Evolutionary conservation across 2,888 invertebrate genomes (phyloP).

Genomic region (Caenorhabditis sp.): DNA sequence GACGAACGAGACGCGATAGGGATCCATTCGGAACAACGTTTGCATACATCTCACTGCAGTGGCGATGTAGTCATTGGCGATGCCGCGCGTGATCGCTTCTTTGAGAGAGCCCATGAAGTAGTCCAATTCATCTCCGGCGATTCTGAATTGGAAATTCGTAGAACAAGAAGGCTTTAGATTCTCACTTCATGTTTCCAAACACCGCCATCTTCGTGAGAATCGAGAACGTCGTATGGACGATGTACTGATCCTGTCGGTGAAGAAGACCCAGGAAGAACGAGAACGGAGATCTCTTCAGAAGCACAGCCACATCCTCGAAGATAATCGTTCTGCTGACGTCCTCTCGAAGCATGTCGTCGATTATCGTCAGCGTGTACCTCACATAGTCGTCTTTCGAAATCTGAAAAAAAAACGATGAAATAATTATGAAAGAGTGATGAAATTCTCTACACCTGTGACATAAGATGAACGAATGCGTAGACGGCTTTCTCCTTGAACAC

Average conservation of each 20-base stretch:
- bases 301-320: constrained; percentile 53
- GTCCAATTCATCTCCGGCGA: constrained; percentile 58
- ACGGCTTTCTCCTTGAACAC: constrained; percentile 57
- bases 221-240: constrained; percentile 43
- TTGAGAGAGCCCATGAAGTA: constrained; percentile 58
- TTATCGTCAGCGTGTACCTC: constrained; percentile 50
- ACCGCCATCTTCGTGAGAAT: constrained; percentile 58
- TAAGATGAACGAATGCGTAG: constrained; percentile 61
- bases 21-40: constrained; percentile 50
- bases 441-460: constrained; percentile 47
- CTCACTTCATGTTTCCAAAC: constrained; percentile 35
- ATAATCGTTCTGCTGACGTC: constrained; percentile 48
- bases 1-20: constrained; percentile 55
- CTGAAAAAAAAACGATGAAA: constrained; percentile 12
- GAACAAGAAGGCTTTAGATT: no score
- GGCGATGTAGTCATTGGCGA: constrained; percentile 58
- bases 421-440: constrained; percentile 25
- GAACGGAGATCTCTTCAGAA: constrained; percentile 53
- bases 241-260: constrained; percentile 57
- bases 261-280: constrained; percentile 54
- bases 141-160: constrained; percentile 30
- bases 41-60: constrained; percentile 61
- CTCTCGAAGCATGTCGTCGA: constrained; percentile 60
- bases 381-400: constrained; percentile 62
- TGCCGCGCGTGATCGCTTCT: constrained; percentile 53